Evolutionary conservation across 2,797 vertebrate species (phyloP).

Genomic region (Acanthurus leucopareius): DNA sequence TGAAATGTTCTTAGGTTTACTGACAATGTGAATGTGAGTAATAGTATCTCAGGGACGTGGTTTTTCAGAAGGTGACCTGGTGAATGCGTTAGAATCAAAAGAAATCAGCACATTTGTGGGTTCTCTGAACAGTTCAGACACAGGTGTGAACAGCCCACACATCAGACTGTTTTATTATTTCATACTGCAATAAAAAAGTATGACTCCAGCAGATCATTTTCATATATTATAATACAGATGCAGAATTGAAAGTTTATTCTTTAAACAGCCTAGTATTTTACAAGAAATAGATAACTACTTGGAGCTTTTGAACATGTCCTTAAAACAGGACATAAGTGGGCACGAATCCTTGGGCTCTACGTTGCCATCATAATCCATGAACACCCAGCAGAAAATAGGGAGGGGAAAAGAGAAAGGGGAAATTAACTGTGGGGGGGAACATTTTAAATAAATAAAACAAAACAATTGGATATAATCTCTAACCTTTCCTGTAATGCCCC

Average conservation of each 20-base stretch:
- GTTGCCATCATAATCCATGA: slow-evolving; percentile 79
- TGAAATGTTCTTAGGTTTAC: not conserved
- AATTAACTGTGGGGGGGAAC: slow-evolving; percentile 44
- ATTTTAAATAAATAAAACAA: slow-evolving; percentile 84
- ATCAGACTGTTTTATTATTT: slow-evolving; percentile 84
- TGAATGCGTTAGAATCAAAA: slow-evolving; percentile 15
- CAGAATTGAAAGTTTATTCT: slow-evolving; percentile 91
- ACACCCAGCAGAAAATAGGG: slow-evolving; percentile 78
- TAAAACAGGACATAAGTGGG: slow-evolving; percentile 90
- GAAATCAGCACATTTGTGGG: not conserved
- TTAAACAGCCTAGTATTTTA: slow-evolving; percentile 92
- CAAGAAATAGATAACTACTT: slow-evolving; percentile 90
- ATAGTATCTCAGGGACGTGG: not conserved
- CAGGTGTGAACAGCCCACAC: slow-evolving; percentile 82
- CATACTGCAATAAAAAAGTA: slow-evolving; percentile 87
- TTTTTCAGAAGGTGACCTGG: not conserved
- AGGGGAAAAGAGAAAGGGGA: slow-evolving; percentile 20
- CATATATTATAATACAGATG: slow-evolving; percentile 92
- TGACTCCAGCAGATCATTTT: slow-evolving; percentile 85
- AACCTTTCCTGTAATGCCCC: slow-evolving; percentile 54
- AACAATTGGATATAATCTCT: slow-evolving; percentile 66
- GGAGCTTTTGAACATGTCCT: slow-evolving; percentile 88
- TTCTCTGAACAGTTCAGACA: slow-evolving; percentile 64
- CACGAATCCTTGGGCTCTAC: slow-evolving; percentile 84
- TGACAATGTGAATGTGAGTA: not conserved